phyloP scores from a whole-genome alignment of 2,113 vertebrate genomes.

The Daboia siamensis region DNA sequence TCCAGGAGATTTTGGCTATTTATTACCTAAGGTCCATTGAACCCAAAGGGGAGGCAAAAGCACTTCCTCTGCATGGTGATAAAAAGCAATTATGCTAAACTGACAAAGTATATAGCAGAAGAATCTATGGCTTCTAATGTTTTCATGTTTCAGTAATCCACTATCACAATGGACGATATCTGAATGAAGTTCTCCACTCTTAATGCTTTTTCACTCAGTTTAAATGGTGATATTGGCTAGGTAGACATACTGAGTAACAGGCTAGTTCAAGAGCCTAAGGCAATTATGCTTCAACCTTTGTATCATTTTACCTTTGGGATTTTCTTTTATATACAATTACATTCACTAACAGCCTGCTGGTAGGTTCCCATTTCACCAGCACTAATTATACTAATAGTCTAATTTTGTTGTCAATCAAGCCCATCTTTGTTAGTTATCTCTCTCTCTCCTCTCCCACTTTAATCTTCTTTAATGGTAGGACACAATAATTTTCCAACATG shows the following conservation, averaged over 20 bases:
- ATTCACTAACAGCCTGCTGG: not conserved
- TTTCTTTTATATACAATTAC: not conserved
- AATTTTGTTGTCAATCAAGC: not conserved
- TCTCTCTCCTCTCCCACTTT: not conserved
- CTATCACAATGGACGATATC: not conserved
- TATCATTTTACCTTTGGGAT: not conserved
- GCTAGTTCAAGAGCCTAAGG: not conserved
- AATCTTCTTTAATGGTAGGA: not conserved
- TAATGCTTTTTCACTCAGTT: not conserved
- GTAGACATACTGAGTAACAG: not conserved
- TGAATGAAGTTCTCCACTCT: not conserved
- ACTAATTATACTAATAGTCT: constrained; percentile 3
- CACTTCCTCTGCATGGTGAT: not conserved
- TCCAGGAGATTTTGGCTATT: not conserved
- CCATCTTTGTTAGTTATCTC: not conserved
- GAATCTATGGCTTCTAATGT: not conserved
- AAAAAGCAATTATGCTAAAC: not conserved
- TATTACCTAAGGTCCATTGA: not conserved
- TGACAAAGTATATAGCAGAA: not conserved
- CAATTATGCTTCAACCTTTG: not conserved
- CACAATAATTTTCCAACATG: not conserved
- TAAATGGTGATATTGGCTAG: not conserved
- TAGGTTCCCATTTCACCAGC: not conserved
- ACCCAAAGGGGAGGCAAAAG: not conserved
- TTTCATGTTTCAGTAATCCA: not conserved